phyloP scores from a whole-genome alignment of 2,113 vertebrate species.

The Picathartes gymnocephalus region DNA sequence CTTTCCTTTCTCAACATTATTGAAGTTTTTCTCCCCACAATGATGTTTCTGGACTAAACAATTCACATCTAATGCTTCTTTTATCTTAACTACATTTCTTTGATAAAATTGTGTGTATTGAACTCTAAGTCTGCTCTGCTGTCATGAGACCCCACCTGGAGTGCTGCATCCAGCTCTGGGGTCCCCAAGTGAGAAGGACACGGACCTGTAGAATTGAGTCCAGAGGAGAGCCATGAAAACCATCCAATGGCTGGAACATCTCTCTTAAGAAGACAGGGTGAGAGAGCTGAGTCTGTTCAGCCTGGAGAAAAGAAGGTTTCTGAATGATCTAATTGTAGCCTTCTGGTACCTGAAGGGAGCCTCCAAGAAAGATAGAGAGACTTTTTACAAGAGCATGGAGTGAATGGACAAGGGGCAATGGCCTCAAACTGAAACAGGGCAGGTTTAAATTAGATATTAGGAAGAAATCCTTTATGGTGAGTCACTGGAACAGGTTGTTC shows the following conservation, averaged over 20 bases:
- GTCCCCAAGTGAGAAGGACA: neutral
- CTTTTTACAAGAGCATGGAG: neutral
- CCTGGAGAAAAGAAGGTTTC: neutral
- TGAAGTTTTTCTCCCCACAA: neutral
- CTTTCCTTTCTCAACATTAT: neutral
- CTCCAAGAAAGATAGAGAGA: neutral
- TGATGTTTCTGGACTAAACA: neutral
- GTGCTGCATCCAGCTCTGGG: neutral
- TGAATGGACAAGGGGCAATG: neutral
- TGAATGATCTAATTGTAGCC: neutral
- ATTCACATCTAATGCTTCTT: neutral
- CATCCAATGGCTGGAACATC: neutral
- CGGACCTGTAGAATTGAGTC: neutral
- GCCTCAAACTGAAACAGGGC: neutral
- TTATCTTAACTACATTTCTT: neutral
- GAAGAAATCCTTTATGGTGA: neutral
- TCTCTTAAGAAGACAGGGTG: neutral
- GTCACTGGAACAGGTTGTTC: neutral
- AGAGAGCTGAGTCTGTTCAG: neutral
- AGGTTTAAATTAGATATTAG: neutral
- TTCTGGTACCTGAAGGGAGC: neutral
- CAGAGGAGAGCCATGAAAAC: neutral
- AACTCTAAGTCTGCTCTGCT: neutral
- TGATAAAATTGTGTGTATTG: neutral
- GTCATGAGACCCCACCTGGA: neutral